phyloP scores from a whole-genome alignment of 2,888 invertebrate species.

The Drosophila kokeensis region DNA sequence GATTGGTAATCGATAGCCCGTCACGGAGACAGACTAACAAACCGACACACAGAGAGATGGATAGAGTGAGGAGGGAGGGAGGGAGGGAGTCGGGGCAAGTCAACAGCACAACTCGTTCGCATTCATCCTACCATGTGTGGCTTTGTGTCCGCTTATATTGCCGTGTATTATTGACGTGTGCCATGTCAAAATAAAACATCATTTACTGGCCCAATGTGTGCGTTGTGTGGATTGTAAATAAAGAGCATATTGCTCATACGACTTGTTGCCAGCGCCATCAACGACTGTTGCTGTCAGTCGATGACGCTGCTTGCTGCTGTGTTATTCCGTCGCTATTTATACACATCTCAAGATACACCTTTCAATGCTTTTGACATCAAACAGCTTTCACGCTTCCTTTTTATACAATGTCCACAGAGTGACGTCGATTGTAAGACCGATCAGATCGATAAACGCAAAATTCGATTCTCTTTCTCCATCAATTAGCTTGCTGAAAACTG shows the following conservation, averaged over 20 bases:
- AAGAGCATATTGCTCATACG: constrained; percentile 72
- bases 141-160: constrained; percentile 32
- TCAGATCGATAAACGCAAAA: not conserved
- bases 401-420: not conserved
- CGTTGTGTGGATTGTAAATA: constrained; percentile 64
- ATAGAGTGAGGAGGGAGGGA: not conserved
- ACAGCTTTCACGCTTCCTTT: not conserved
- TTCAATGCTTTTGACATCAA: not conserved
- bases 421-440: not conserved
- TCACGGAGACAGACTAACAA: constrained; percentile 6
- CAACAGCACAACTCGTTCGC: constrained; percentile 41
- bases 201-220: constrained; percentile 47
- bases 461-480: not conserved
- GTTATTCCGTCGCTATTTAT: constrained; percentile 10
- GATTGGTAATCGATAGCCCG: constrained; percentile 75
- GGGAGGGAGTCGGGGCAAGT: not conserved
- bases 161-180: constrained; percentile 68
- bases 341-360: constrained; percentile 2
- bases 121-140: constrained; percentile 10
- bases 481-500: not conserved
- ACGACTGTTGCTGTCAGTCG: constrained; percentile 15
- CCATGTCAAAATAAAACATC: constrained; percentile 69
- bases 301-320: constrained; percentile 3
- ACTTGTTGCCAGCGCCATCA: constrained; percentile 65
- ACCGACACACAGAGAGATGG: constrained; percentile 12